Evolutionary conservation across 2,797 vertebrate species (phyloP).

Genomic region (Prionace glauca): DNA sequence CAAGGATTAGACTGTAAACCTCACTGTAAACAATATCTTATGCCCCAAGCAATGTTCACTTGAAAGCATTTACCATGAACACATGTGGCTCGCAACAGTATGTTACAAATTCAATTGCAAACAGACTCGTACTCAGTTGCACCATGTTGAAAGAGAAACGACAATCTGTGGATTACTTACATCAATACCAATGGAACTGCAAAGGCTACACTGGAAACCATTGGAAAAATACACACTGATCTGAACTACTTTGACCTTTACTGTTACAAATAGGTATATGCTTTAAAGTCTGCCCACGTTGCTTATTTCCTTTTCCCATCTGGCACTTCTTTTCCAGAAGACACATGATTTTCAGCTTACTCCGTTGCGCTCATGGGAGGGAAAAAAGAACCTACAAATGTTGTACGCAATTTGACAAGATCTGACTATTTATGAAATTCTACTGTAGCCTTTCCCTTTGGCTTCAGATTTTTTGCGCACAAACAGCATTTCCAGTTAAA

Average conservation of each 20-base stretch:
- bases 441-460: background rate
- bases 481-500: slow-evolving; percentile 9
- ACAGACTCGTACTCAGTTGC: background rate
- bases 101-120: slow-evolving; percentile 14
- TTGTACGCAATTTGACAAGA: background rate
- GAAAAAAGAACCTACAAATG: background rate
- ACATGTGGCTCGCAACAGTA: background rate
- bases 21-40: slow-evolving; percentile 29
- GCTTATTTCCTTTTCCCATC: background rate
- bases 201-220: background rate
- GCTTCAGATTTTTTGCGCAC: background rate
- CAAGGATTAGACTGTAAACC: slow-evolving; percentile 21
- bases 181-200: background rate
- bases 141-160: slow-evolving; percentile 5
- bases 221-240: background rate
- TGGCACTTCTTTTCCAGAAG: background rate
- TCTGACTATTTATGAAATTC: background rate
- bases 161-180: background rate
- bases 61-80: slow-evolving; percentile 13
- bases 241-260: background rate
- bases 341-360: background rate
- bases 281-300: background rate
- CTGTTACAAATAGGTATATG: background rate
- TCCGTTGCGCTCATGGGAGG: background rate
- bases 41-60: slow-evolving; percentile 30